These are phyloP conservation scores for Aplidium turbinatum DNA, from an alignment of 23 tunicate species.

Conservation along the genomic window DNA sequence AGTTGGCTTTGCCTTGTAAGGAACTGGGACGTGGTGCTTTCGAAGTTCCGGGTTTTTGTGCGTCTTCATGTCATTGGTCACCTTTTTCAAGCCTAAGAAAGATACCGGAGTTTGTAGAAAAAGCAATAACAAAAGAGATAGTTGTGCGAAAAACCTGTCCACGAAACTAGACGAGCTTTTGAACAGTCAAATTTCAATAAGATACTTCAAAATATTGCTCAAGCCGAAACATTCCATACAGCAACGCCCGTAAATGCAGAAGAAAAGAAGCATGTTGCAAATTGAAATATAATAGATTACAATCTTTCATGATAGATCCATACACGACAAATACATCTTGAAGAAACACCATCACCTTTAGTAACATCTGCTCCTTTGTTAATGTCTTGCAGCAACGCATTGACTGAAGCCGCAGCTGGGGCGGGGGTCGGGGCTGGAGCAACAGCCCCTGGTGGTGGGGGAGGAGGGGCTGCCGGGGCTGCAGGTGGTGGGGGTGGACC, in stretches of 20 bases:
- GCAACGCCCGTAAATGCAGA: too few relatives aligned
- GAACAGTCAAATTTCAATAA: too few relatives aligned
- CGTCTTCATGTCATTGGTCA: constrained; percentile 95
- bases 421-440: constrained; percentile 69
- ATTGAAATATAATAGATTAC: too few relatives aligned
- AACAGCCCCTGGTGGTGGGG: constrained; percentile 38
- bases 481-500: constrained; percentile 63
- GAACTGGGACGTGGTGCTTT: constrained; percentile 66
- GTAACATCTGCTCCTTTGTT: constrained; percentile 89
- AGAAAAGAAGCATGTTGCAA: too few relatives aligned
- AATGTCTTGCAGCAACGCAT: constrained; percentile 60
- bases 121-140: too few relatives aligned
- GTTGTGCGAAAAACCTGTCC: too few relatives aligned
- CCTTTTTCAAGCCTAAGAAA: constrained; percentile 87
- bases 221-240: too few relatives aligned
- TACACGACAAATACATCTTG: too few relatives aligned
- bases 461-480: constrained; percentile 43
- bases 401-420: constrained; percentile 51
- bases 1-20: constrained; percentile 42
- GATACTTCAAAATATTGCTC: too few relatives aligned
- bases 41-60: constrained; percentile 96
- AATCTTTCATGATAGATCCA: too few relatives aligned
- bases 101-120: too few relatives aligned
- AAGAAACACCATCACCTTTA: constrained; percentile 84
- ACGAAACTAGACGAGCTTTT: too few relatives aligned